phyloP scores from a whole-genome alignment of 1,140 invertebrate genomes.

The Asbolus verrucosus region DNA sequence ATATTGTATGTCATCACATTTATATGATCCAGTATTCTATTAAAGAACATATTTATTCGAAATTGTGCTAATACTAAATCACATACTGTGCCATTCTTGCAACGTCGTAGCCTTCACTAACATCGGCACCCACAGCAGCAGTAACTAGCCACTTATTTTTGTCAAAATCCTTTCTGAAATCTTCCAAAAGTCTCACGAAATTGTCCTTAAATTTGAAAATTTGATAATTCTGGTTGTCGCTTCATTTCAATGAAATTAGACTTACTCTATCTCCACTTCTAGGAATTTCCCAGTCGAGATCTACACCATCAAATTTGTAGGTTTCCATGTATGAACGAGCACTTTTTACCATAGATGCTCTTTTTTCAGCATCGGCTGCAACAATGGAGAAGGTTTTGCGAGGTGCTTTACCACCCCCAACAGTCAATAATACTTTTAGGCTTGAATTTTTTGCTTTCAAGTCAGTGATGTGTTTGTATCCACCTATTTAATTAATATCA shows the following conservation, averaged over 20 bases:
- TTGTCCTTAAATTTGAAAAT: constrained; percentile 42
- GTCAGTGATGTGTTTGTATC: background rate
- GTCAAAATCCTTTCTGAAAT: constrained; percentile 20
- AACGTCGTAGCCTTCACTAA: constrained; percentile 28
- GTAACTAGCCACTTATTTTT: background rate
- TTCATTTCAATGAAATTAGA: too few relatives aligned
- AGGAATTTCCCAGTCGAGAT: constrained; percentile 76
- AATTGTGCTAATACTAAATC: background rate
- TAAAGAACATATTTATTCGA: too few relatives aligned
- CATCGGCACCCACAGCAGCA: constrained; percentile 11
- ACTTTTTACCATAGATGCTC: constrained; percentile 58
- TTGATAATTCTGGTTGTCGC: constrained; percentile 59
- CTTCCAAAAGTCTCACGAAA: background rate
- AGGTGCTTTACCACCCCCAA: constrained; percentile 80
- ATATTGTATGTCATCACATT: constrained; percentile 5
- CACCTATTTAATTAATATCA: background rate
- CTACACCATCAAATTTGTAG: constrained; percentile 72
- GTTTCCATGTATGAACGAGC: constrained; percentile 11
- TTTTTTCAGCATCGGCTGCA: constrained; percentile 53
- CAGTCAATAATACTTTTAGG: constrained; percentile 76
- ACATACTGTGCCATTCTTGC: background rate
- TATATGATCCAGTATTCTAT: background rate
- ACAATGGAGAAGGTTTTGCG: background rate
- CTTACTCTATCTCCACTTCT: constrained; percentile 67
- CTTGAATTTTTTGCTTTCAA: constrained; percentile 71